phyloP scores from a whole-genome alignment of 2,113 vertebrate species.

The Ariopsis seemanni region DNA sequence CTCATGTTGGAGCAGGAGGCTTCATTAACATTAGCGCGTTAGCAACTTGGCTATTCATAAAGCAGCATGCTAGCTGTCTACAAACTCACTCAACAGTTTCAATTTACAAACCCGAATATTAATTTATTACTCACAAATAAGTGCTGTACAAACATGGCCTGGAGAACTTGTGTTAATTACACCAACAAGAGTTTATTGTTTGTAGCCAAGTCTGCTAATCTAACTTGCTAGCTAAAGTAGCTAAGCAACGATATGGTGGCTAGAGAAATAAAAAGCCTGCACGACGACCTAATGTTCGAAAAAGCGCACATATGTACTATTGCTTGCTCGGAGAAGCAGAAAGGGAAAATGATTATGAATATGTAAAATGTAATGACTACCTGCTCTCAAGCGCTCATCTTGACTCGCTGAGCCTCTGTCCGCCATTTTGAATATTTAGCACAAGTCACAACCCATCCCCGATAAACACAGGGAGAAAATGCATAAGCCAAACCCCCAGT shows the following conservation, averaged over 20 bases:
- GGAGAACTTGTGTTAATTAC: not conserved
- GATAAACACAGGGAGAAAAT: slow-evolving; percentile 5
- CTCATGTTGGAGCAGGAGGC: not conserved
- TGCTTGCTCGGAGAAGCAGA: slow-evolving; percentile 48
- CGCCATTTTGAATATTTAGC: slow-evolving; percentile 91
- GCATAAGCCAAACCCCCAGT: not conserved
- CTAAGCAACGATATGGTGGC: not conserved
- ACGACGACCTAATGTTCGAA: not conserved
- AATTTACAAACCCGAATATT: not conserved
- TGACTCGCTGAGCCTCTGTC: slow-evolving; percentile 84
- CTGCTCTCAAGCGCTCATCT: slow-evolving; percentile 84
- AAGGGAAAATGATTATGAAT: slow-evolving; percentile 79
- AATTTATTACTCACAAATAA: too few species aligned
- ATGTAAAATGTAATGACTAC: slow-evolving; percentile 88
- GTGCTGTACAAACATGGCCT: too few species aligned
- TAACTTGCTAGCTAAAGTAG: slow-evolving; percentile 28
- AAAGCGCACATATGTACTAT: not conserved
- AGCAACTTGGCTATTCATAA: not conserved
- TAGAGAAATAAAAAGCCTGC: not conserved
- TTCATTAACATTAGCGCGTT: slow-evolving; percentile 2
- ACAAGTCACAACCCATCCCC: slow-evolving; percentile 70
- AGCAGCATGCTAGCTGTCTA: slow-evolving; percentile 5
- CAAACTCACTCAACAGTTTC: not conserved
- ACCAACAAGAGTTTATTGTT: not conserved
- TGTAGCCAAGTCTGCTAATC: slow-evolving; percentile 17